Evolutionary conservation across 2,113 vertebrate species (phyloP).

Genomic region (Heterocephalus glaber): DNA sequence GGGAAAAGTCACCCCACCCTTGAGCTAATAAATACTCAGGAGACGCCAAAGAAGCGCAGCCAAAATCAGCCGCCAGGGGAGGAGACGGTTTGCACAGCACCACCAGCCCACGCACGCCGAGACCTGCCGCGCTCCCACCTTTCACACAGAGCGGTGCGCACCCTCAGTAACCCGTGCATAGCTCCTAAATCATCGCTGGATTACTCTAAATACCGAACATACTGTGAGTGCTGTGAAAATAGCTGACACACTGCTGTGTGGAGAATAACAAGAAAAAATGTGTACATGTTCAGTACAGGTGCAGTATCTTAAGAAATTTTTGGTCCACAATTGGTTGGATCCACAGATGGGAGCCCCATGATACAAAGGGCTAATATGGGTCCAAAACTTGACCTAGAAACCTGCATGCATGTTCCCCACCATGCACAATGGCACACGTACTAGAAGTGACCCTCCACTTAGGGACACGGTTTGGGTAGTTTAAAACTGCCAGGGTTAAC

Average conservation of each 20-base stretch:
- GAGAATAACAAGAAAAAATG: not conserved
- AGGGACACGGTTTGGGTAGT: not conserved
- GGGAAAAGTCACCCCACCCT: not conserved
- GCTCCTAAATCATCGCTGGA: not conserved
- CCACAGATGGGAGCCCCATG: not conserved
- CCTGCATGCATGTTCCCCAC: not conserved
- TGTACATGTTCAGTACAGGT: not conserved
- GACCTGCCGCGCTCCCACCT: not conserved
- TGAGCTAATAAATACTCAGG: not conserved
- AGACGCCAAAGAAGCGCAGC: not conserved
- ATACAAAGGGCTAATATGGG: not conserved
- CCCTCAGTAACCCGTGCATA: no score
- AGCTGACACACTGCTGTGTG: not conserved
- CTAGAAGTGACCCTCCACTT: not conserved
- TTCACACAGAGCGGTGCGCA: not conserved
- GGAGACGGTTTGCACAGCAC: not conserved
- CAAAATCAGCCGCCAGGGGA: not conserved
- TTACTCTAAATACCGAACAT: not conserved
- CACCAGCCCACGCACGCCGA: not conserved
- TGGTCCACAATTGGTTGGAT: not conserved
- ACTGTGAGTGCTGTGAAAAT: not conserved
- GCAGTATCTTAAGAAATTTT: not conserved
- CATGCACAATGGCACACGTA: not conserved
- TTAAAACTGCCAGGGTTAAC: not conserved
- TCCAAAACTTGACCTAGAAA: not conserved